phyloP scores from a whole-genome alignment of 2,113 vertebrate species.

The Aptenodytes forsteri region DNA sequence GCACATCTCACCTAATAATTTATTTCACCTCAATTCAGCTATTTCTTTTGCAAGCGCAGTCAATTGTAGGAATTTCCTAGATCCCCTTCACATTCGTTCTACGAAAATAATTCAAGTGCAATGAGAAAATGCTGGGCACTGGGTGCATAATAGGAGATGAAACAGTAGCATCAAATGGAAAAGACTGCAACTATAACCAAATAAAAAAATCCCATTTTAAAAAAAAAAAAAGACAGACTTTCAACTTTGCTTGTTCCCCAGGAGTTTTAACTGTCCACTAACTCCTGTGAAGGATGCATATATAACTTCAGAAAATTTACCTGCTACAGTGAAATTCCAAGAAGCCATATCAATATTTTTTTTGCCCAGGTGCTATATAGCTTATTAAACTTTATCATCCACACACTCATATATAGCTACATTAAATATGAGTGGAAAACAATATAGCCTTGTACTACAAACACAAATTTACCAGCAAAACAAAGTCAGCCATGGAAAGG shows the following conservation, averaged over 20 bases:
- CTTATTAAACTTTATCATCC: background rate
- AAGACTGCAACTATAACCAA: background rate
- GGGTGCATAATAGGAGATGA: background rate
- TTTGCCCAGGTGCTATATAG: background rate
- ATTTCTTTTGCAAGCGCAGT: background rate
- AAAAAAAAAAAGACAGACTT: background rate
- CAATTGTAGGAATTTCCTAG: background rate
- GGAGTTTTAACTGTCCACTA: background rate
- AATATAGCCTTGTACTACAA: background rate
- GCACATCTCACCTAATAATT: constrained; percentile 17
- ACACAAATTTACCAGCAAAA: background rate
- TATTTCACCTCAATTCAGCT: background rate
- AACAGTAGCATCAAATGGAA: background rate
- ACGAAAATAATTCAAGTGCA: background rate
- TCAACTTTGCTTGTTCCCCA: background rate
- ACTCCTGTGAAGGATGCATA: background rate
- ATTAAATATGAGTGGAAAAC: background rate
- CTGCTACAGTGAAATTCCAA: background rate
- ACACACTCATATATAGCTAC: background rate
- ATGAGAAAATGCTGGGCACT: background rate
- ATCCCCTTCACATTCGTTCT: background rate
- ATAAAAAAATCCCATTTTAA: background rate
- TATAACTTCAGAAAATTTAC: background rate
- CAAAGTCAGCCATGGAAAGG: background rate
- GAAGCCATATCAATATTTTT: background rate